Base-by-base conservation (phyloP, 2,797 vertebrate genomes). In the Sebastes glaucus region DNA sequence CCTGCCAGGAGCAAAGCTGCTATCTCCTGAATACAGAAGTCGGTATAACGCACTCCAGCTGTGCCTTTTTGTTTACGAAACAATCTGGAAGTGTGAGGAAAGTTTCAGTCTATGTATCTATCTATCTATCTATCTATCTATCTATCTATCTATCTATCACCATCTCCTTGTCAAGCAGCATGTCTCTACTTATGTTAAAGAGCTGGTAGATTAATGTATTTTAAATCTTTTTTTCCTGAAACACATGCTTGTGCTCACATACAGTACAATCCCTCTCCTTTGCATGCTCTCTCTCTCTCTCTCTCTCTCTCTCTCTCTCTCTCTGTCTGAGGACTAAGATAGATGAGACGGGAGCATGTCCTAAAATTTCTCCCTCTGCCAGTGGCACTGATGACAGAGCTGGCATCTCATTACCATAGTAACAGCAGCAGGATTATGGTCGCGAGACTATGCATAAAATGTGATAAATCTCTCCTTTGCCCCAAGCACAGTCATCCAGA, bases 331-430 rank as follows among this genome's bases (percentile, higher is more conserved):
- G 69, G 61, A 61, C 80, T 70, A 32, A 81, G 80, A 87, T 57
- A 85, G 81, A 89, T 85, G 81, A 90, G 71, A 76, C 27, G 71
- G 87, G 79, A 89, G 89, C 80, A 88, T 85, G 85, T 86, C 85
- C 81, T 80, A 77, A 92, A 75, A 89, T 90, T 91, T 90, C 68
- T 84, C 76, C 63, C 75, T 85, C 83, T 85, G 87, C 88, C 80
- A 86, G 78, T 82, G 71, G 82, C 83, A 78, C 66, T 69, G 74
- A 90, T 88, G 89, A 80, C 82, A 68, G 77, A 80, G 65, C 76
- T 77, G 68, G 88, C 85, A 80, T 86, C 82, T 88, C 76, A 93
- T 94, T 91, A 83, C 86, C 83, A 89, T 92, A 85, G 89, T 87
- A 89, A 92, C 85, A 82, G 88, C 80, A 84, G 74, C 80, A 74